phyloP scores from a whole-genome alignment of 2,888 invertebrate species.

The Limnephilus rhombicus region DNA sequence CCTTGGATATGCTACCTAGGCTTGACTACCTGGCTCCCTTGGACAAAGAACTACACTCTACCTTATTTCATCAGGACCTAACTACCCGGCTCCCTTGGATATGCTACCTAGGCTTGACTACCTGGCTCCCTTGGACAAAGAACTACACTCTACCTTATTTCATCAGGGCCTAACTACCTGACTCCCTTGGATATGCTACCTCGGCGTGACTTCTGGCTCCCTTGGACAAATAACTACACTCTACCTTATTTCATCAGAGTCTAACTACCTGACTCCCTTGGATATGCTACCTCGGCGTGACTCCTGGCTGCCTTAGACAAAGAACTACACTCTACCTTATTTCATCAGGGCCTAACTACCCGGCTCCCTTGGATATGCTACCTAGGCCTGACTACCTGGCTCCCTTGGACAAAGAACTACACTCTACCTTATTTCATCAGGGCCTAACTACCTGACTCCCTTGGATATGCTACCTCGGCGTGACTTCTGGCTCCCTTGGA shows the following conservation, averaged over 20 bases:
- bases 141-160: slow-evolving; percentile 68
- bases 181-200: slow-evolving; percentile 81
- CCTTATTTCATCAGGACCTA: slow-evolving; percentile 33
- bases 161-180: slow-evolving; percentile 73
- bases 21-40: slow-evolving; percentile 65
- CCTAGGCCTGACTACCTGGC: slow-evolving; percentile 69
- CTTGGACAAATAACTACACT: slow-evolving; percentile 72
- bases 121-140: slow-evolving; percentile 69
- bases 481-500: not conserved
- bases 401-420: slow-evolving; percentile 71
- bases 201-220: too few relatives aligned
- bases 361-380: slow-evolving; percentile 79
- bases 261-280: too few relatives aligned
- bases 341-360: slow-evolving; percentile 72
- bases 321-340: slow-evolving; percentile 68
- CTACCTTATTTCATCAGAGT: too few relatives aligned
- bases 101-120: slow-evolving; percentile 73
- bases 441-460: slow-evolving; percentile 78
- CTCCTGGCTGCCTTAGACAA: slow-evolving; percentile 69
- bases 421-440: slow-evolving; percentile 44
- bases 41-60: slow-evolving; percentile 70
- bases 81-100: slow-evolving; percentile 81
- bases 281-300: too few relatives aligned
- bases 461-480: slow-evolving; percentile 76
- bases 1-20: too few relatives aligned